Percentiles rank a stretch among this genome's conserved stretches.
Evolutionary conservation across 2,888 invertebrate genomes (phyloP).

Genomic region (Eristalinus aeneus): DNA sequence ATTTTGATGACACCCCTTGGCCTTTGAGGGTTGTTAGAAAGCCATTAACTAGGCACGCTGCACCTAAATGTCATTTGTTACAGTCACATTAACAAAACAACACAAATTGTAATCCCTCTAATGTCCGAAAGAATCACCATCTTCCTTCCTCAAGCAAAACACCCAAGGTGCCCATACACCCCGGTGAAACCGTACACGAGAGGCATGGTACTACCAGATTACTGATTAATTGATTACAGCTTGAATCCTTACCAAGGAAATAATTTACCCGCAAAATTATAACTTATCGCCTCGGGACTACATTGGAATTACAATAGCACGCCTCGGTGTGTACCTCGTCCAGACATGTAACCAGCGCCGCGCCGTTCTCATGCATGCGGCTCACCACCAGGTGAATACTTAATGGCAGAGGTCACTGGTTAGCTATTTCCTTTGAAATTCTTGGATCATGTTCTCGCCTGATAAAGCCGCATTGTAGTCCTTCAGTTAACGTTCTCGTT

Average conservation of each 20-base stretch:
- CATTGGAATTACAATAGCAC: constrained; percentile 63
- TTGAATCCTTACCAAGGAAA: constrained; percentile 42
- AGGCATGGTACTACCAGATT: constrained; percentile 38
- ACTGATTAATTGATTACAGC: constrained; percentile 65
- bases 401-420: constrained; percentile 61
- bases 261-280: constrained; percentile 62
- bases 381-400: constrained; percentile 42
- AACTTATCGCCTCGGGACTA: constrained; percentile 53
- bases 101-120: background rate
- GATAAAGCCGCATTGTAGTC: constrained; percentile 69
- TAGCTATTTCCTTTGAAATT: constrained; percentile 65
- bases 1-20: background rate
- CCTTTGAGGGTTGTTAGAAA: background rate
- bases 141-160: constrained; percentile 30
- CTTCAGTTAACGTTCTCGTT: constrained; percentile 41
- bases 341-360: constrained; percentile 19
- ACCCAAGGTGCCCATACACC: background rate
- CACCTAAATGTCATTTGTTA: constrained; percentile 20
- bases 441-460: constrained; percentile 70
- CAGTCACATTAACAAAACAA: constrained; percentile 28
- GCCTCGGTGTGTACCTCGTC: constrained; percentile 27
- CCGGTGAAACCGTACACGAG: background rate
- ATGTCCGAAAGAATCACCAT: constrained; percentile 19
- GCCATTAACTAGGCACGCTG: constrained; percentile 1
- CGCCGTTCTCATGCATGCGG: background rate